phyloP scores from a whole-genome alignment of 1,140 invertebrate species.

The Carcinoscorpius rotundicauda region DNA sequence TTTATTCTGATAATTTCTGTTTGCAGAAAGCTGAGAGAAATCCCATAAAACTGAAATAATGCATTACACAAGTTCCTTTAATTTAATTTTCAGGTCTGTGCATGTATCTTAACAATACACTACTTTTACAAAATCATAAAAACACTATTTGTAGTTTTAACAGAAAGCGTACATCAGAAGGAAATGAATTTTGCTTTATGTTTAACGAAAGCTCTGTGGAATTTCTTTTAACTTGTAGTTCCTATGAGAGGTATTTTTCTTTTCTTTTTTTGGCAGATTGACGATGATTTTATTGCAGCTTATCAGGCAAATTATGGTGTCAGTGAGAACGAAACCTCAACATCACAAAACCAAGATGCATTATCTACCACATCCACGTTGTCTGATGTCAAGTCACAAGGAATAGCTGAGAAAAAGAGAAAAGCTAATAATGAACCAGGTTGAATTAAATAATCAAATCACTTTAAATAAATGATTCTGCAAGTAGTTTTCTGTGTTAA shows the following conservation, averaged over 20 bases:
- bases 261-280: slow-evolving; percentile 47
- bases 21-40: too few relatives aligned
- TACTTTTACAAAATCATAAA: too few relatives aligned
- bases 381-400: slow-evolving; percentile 1
- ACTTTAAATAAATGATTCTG: background rate
- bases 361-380: background rate
- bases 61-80: too few relatives aligned
- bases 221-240: slow-evolving; percentile 2
- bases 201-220: background rate
- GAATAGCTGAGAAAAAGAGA: slow-evolving; percentile 17
- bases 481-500: too few relatives aligned
- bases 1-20: too few relatives aligned
- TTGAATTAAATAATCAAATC: background rate
- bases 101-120: too few relatives aligned
- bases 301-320: slow-evolving; percentile 91
- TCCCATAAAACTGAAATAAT: too few relatives aligned
- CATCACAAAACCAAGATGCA: background rate
- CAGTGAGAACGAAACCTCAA: slow-evolving; percentile 3
- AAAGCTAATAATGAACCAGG: slow-evolving; percentile 19
- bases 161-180: background rate
- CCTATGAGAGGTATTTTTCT: background rate
- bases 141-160: too few relatives aligned
- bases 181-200: background rate
- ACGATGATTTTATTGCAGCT: slow-evolving; percentile 89
- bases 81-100: too few relatives aligned